Base-by-base conservation (phyloP, 2,113 vertebrate species). In the Nestor notabilis region DNA sequence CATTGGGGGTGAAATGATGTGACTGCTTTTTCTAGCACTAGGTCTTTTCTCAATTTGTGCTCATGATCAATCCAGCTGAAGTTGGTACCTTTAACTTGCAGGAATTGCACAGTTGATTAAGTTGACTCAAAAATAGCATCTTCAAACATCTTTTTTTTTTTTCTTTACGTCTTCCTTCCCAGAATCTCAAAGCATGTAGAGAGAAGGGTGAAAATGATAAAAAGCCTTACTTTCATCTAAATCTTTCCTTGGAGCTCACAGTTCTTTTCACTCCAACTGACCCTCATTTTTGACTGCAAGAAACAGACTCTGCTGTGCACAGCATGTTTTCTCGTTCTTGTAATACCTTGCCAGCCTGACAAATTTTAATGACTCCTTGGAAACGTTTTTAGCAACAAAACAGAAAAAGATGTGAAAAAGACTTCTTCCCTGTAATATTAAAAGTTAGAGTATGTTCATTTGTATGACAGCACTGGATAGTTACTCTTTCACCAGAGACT, bases 121-220 rank as follows among this genome's bases (percentile, higher is more conserved):
- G 86, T 52, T 77, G 37, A 85, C 70, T 85, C 85, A 69, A 82
- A 91, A 96, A 37, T 33, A 72, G 29, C 61, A 43, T 83, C 61
- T 90, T 95, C 78, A 82, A 91, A 91, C 24, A 11, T 25, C 44
- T 44, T 44, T 17, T 44, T 33, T 8, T 9, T 29, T 9, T n/a
- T 27, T 25, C 35, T 35, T 41, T 5, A 9, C 31, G 6, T 50
- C 37, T 7, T 5, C n/a, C 64, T 8, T 35, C 44, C 69, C 10
- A 37, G 13, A 87, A 68, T 55, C 84, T 93, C 43, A 79, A 85
- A 82, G 65, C 82, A 21, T 29, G 39, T 31, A 55, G 74, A 75
- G 60, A 75, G 89, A 90, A 87, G 52, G 61, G 66, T 90, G 74
- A 85, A 90, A 94, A 79, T 72, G 39, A 85, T 93, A 71, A 85